These are phyloP conservation scores for Sclerodermus sp. DNA, from an alignment of 2,888 invertebrate genomes.

Conservation along the genomic window DNA sequence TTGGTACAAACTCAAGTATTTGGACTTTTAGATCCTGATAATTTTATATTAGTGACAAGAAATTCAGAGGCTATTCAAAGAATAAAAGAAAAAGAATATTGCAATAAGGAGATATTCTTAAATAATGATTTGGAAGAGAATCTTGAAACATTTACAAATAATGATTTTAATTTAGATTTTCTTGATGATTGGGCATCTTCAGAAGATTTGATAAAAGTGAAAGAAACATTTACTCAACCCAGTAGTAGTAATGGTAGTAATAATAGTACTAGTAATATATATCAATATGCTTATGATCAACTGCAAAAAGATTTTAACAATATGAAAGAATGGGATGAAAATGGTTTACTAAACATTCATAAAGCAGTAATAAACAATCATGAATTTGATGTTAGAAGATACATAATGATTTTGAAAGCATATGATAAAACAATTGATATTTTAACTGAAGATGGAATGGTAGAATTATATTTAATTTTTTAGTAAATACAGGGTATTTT, in stretches of 20 bases:
- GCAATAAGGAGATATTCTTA: too few species aligned
- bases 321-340: slow-evolving; percentile 29
- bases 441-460: slow-evolving; percentile 32
- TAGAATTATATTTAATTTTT: too few species aligned
- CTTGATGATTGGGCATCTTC: slow-evolving; percentile 7
- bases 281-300: slow-evolving; percentile 18
- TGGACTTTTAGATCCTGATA: too few species aligned
- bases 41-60: too few species aligned
- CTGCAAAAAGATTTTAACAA: slow-evolving; percentile 35
- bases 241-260: too few species aligned
- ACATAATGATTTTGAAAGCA: slow-evolving; percentile 35
- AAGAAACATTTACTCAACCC: slow-evolving; percentile 22
- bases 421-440: slow-evolving; percentile 34
- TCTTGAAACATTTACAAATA: slow-evolving; percentile 36
- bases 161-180: not conserved
- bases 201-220: slow-evolving; percentile 17
- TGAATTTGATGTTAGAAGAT: slow-evolving; percentile 27
- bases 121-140: too few species aligned
- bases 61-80: too few species aligned
- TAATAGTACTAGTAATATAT: slow-evolving; percentile 4
- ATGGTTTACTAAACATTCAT: slow-evolving; percentile 45
- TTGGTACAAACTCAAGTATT: too few species aligned
- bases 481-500: too few species aligned
- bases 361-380: slow-evolving; percentile 37
- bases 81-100: too few species aligned